Conservation (phyloP, 92 coral and sea anemone species). For the Montipora capitata region DNA sequence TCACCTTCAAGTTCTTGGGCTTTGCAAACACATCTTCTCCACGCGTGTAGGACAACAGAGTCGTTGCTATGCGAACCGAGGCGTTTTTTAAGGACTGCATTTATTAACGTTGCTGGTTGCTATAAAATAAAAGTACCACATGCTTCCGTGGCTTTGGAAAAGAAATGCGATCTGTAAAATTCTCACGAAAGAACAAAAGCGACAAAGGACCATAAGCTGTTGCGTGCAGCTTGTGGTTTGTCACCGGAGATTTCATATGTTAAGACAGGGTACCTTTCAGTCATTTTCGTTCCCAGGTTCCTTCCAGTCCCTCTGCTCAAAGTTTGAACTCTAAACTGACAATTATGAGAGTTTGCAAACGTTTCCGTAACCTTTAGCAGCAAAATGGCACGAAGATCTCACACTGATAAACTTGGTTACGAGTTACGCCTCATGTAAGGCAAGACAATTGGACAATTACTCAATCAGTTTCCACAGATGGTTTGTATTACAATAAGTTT, state of each 20-base stretch:
- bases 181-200: conserved; percentile 35
- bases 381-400: neutral
- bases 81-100: neutral
- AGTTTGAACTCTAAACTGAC: neutral
- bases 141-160: conserved; percentile 23
- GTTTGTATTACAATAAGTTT: neutral
- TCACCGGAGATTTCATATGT: neutral
- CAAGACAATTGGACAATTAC: neutral
- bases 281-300: neutral
- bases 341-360: neutral
- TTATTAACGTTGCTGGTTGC: conserved; percentile 21
- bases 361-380: neutral
- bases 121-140: conserved; percentile 29
- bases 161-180: neutral
- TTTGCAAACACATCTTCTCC: neutral
- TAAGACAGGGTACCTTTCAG: neutral
- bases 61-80: conserved; percentile 39
- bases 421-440: neutral
- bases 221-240: neutral
- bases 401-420: too few species aligned
- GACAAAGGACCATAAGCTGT: neutral
- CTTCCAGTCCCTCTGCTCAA: too few species aligned
- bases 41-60: neutral
- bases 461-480: neutral
- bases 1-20: neutral